These are phyloP conservation scores for Hypomecis atomaria DNA, from an alignment of 2,888 invertebrate species.

Conservation along the genomic window DNA sequence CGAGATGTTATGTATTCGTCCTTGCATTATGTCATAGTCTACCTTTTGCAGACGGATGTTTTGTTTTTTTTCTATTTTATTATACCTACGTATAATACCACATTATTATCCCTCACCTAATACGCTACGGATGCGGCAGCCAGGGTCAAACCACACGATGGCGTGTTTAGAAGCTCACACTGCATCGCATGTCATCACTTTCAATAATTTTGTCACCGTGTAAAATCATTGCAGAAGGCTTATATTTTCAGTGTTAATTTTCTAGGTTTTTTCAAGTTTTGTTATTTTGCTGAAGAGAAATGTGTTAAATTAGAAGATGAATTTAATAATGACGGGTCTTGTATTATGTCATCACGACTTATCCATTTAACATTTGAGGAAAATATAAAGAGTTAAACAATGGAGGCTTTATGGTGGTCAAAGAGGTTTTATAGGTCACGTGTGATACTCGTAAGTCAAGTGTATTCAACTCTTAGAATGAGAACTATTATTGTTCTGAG, in stretches of 20 bases:
- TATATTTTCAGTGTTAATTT: background rate
- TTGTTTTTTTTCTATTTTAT: no score
- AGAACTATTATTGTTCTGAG: no score
- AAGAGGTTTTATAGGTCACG: no score
- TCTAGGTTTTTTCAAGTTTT: background rate
- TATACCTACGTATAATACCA: background rate
- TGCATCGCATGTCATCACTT: slow-evolving; percentile 19
- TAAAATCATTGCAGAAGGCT: slow-evolving; percentile 11
- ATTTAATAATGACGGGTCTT: background rate
- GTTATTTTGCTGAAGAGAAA: slow-evolving; percentile 14
- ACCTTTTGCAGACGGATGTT: no score
- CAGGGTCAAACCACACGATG: slow-evolving; percentile 7
- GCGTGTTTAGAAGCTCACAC: slow-evolving; percentile 9
- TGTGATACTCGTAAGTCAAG: no score
- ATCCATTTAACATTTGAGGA: background rate
- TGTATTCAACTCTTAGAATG: no score
- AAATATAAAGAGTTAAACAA: slow-evolving; percentile 4
- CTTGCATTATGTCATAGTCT: no score
- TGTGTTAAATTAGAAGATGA: background rate
- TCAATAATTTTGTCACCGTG: slow-evolving; percentile 12
- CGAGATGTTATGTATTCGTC: no score
- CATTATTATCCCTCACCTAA: slow-evolving; percentile 10
- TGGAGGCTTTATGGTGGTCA: background rate
- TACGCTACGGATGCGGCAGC: background rate
- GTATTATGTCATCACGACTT: background rate